phyloP scores from a whole-genome alignment of 2,113 vertebrate genomes.

The Balaeniceps rex region DNA sequence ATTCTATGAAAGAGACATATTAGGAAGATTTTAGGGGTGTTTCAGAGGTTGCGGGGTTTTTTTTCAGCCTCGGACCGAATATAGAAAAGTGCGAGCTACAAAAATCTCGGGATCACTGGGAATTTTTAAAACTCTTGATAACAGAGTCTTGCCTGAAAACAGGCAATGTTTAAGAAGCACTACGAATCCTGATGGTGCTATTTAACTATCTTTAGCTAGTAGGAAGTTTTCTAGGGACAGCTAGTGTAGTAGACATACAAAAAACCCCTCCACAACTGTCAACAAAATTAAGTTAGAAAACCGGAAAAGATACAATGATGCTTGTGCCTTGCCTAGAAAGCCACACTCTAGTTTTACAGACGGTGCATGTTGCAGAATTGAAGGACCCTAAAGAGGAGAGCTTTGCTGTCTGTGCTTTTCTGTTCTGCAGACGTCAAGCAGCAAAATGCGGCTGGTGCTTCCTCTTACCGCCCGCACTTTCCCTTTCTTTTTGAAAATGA shows the following conservation, averaged over 20 bases:
- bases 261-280: not conserved
- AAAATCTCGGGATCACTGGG: not conserved
- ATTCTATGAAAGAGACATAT: not conserved
- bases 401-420: not conserved
- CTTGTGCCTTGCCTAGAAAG: not conserved
- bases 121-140: not conserved
- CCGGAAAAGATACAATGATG: not conserved
- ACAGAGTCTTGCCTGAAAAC: not conserved
- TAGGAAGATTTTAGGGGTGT: not conserved
- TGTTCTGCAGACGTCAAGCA: not conserved
- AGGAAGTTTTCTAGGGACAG: not conserved
- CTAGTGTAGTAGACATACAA: not conserved
- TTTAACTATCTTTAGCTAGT: not conserved
- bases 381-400: not conserved
- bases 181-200: not conserved
- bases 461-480: not conserved
- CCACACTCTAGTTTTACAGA: not conserved
- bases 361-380: not conserved
- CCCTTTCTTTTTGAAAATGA: not conserved
- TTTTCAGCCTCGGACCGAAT: not conserved
- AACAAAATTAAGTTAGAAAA: not conserved
- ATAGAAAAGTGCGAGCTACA: not conserved
- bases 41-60: not conserved
- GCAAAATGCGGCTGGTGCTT: not conserved
- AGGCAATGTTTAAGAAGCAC: not conserved